These are phyloP conservation scores for Latrodectus geometricus DNA, from an alignment of 1,140 invertebrate genomes.

Conservation along the genomic window DNA sequence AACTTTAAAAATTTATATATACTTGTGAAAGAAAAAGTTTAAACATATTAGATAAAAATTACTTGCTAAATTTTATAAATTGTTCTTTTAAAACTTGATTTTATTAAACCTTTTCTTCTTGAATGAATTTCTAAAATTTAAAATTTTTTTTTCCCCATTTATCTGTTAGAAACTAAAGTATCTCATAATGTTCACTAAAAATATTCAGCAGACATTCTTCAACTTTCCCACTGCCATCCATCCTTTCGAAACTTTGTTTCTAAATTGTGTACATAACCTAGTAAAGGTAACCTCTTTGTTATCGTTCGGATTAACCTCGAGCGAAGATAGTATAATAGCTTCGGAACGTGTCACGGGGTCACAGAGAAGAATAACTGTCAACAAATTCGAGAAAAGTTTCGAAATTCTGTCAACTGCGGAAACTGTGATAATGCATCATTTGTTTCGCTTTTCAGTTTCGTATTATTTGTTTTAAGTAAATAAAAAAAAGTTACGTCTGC, in stretches of 20 bases:
- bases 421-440: background rate
- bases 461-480: background rate
- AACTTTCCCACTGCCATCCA: background rate
- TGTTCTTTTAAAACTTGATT: too few species aligned
- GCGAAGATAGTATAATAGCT: background rate
- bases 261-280: background rate
- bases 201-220: too few species aligned
- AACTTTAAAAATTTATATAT: too few species aligned
- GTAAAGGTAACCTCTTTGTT: background rate
- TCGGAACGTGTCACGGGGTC: background rate
- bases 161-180: too few species aligned
- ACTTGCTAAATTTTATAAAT: too few species aligned
- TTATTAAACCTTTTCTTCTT: too few species aligned
- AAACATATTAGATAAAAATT: too few species aligned
- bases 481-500: background rate
- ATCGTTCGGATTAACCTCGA: background rate
- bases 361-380: background rate
- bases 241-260: background rate
- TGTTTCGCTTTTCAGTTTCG: background rate
- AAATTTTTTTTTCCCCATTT: too few species aligned
- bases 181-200: too few species aligned
- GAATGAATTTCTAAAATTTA: too few species aligned
- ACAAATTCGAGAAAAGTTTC: background rate
- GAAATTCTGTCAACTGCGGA: background rate
- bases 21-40: too few species aligned